Base-by-base conservation (phyloP, 2,797 vertebrate genomes). In the Chaetodon trifasciatus region DNA sequence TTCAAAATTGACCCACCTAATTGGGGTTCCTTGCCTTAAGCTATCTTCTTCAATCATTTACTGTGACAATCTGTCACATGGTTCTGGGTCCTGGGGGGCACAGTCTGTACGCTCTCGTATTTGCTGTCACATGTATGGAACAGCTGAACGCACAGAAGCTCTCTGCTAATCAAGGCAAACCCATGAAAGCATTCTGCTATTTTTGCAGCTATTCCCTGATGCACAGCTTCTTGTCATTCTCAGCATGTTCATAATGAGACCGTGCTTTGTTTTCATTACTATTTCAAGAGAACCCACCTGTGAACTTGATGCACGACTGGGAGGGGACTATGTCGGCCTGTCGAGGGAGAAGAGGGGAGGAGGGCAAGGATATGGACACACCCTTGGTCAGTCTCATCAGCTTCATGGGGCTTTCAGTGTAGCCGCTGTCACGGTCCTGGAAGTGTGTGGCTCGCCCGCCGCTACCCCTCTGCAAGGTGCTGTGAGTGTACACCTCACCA, bases 301-400 rank as follows among this genome's bases (percentile, higher is more conserved):
- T 95, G 52, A 97, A 98, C 85, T 95, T 97, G 88, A 95, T 95
- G 93, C 88, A 96, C 11, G 95, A 91, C 63, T 95, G 96, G 23
- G 97, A 95, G 56, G 96, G 96, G 71, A 94, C 86, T 21, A 96
- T 76, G 83, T 95, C 94, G 57, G 96, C 92, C 91, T 97, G 97
- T 39, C 97, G 97, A 32, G 98, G 97, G 73, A 99, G 95, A 82
- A 98, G 93, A n/a, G 98, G 98, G 0, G 98, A 99, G n/a, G 98
- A 98, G 0, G 98, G 98, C 78, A 99, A 88, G 0, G 98, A 99
- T 92, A 99, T 96, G 2, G 98, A 99, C 70, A 96, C 95, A 2
- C 97, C 97, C 92, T 96, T 98, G 67, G 97, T 94, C 90, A 98
- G 75, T 75, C 93, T 96, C 79, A 81, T 91, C 68, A 82, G 89